Evolutionary conservation across 2,797 vertebrate genomes (phyloP).

Genomic region (Anableps anableps): DNA sequence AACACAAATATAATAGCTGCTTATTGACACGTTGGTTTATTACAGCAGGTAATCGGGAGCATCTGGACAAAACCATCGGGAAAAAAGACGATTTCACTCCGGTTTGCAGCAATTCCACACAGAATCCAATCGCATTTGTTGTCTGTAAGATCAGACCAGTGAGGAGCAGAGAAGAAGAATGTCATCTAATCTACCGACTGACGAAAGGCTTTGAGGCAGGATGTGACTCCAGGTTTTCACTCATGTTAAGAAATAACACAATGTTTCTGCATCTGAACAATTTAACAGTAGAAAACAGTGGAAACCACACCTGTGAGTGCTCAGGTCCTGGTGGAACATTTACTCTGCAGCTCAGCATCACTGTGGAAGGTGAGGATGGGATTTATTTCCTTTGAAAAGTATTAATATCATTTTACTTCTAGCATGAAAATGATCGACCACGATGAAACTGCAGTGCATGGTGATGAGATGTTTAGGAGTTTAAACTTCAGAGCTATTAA

Average conservation of each 20-base stretch:
- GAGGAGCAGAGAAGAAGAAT: background rate
- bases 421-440: no score
- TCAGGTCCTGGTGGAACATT: accelerated
- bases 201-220: background rate
- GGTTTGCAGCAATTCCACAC: background rate
- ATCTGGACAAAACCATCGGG: background rate
- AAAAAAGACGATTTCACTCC: conserved; percentile 1
- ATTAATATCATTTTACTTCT: no score
- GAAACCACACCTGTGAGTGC: conserved; percentile 34
- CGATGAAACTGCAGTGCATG: no score
- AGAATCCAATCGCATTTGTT: accelerated
- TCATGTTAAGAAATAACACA: background rate
- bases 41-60: background rate
- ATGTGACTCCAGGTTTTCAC: conserved; percentile 35
- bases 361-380: background rate
- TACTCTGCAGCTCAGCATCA: background rate
- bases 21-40: background rate
- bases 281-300: conserved; percentile 43
- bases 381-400: background rate
- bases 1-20: background rate
- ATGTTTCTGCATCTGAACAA: conserved; percentile 34
- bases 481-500: no score
- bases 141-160: background rate
- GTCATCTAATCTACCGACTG: accelerated
- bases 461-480: no score